Conservation (phyloP, 2,888 invertebrate genomes). For the Cerceris rybyensis region DNA sequence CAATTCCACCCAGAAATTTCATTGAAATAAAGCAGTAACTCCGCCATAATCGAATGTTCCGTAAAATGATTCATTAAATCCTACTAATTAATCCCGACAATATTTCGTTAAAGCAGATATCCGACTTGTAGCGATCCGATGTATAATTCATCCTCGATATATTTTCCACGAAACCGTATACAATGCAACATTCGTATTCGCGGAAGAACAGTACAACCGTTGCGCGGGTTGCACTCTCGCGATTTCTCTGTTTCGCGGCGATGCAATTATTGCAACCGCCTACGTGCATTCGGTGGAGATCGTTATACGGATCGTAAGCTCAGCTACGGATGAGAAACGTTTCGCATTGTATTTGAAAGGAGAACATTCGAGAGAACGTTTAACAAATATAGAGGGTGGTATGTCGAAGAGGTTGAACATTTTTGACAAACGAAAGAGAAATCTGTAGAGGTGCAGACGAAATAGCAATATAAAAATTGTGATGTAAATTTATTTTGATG, state of each 20-base stretch:
- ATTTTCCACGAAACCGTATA: background rate
- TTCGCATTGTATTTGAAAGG: slow-evolving; percentile 34
- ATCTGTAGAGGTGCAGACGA: background rate
- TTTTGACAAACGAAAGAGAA: background rate
- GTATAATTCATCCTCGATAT: too few species aligned
- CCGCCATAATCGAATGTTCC: slow-evolving; percentile 24
- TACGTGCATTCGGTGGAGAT: slow-evolving; percentile 33
- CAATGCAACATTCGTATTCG: background rate
- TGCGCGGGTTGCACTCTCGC: slow-evolving; percentile 16
- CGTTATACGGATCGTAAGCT: slow-evolving; percentile 12
- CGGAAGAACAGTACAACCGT: background rate
- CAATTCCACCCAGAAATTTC: background rate
- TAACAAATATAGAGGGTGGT: slow-evolving; percentile 34
- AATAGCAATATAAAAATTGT: background rate
- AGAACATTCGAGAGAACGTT: slow-evolving; percentile 20
- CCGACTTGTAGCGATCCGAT: too few species aligned
- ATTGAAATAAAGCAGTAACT: too few species aligned
- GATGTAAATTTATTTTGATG: too few species aligned
- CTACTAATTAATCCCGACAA: slow-evolving; percentile 17
- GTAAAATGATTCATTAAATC: slow-evolving; percentile 21
- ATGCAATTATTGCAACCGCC: slow-evolving; percentile 5
- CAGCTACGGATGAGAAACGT: slow-evolving; percentile 23
- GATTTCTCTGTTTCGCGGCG: slow-evolving; percentile 7
- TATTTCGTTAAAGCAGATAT: slow-evolving; percentile 18
- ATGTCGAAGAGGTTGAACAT: background rate